These are phyloP conservation scores for Chaetophractus vellerosus DNA, from an alignment of 2,797 vertebrate species.

Conservation along the genomic window DNA sequence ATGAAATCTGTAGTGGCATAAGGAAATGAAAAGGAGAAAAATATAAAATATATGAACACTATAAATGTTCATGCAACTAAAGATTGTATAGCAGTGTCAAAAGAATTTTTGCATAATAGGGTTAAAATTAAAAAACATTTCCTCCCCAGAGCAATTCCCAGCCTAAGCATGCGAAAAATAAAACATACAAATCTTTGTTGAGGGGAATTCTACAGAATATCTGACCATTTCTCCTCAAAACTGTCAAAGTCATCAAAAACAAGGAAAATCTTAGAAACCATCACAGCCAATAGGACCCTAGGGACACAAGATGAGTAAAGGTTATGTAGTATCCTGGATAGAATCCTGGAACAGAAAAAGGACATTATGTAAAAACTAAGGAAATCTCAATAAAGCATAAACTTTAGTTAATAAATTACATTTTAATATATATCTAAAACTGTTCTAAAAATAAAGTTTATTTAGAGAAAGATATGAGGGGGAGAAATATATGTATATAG, in stretches of 20 bases:
- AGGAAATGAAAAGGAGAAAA: conserved; percentile 25
- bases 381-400: neutral
- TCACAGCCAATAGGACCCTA: neutral
- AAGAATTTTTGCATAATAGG: conserved; percentile 50
- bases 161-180: conserved; percentile 10
- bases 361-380: conserved; percentile 14
- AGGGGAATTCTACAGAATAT: conserved; percentile 14
- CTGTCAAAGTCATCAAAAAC: conserved; percentile 5
- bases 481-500: neutral
- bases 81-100: conserved; percentile 13
- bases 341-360: neutral
- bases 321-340: neutral
- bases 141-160: neutral
- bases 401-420: neutral
- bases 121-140: neutral
- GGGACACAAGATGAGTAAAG: neutral
- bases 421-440: conserved; percentile 39
- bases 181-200: neutral
- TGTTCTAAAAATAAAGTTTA: neutral
- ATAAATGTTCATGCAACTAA: conserved; percentile 3
- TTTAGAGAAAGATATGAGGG: neutral
- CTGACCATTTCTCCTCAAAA: neutral
- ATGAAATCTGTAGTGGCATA: neutral
- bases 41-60: conserved; percentile 3
- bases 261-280: neutral